Evolutionary conservation across 2,888 invertebrate species (phyloP).

Genomic region (Noctua pronuba): DNA sequence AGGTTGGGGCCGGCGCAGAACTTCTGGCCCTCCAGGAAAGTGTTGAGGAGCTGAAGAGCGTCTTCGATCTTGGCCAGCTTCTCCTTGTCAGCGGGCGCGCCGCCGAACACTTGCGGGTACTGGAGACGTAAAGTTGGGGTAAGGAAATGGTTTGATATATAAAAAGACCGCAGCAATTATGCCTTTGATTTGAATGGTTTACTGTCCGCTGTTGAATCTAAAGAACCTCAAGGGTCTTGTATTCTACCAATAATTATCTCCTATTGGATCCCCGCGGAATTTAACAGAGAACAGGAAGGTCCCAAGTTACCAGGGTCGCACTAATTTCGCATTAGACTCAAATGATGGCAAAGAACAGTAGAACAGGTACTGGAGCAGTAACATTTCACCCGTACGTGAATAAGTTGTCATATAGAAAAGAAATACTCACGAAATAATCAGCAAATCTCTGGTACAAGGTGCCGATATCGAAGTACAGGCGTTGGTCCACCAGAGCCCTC

Average conservation of each 20-base stretch:
- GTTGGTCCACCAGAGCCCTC: conserved; percentile 94
- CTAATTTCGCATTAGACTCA: not conserved
- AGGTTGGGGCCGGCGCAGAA: conserved; percentile 93
- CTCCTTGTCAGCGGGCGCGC: conserved; percentile 91
- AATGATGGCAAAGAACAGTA: not conserved
- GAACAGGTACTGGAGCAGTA: not conserved
- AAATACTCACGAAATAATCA: conserved; percentile 93
- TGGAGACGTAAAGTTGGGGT: conserved; percentile 67
- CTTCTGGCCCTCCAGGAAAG: conserved; percentile 92
- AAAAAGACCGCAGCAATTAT: not conserved
- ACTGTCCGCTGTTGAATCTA: not conserved
- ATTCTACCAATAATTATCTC: not conserved
- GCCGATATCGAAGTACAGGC: conserved; percentile 95
- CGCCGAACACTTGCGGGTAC: conserved; percentile 92
- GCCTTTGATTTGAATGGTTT: not conserved
- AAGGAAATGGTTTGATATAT: not conserved
- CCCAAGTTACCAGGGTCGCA: not conserved
- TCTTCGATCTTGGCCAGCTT: conserved; percentile 93
- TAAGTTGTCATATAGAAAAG: not conserved
- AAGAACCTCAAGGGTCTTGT: not conserved
- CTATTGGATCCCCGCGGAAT: not conserved
- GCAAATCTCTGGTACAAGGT: conserved; percentile 93
- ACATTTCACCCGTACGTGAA: not conserved
- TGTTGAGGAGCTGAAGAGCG: conserved; percentile 92
- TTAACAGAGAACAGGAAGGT: not conserved